phyloP scores from a whole-genome alignment of 2,888 invertebrate species.

The Bedellia somnulentella region DNA sequence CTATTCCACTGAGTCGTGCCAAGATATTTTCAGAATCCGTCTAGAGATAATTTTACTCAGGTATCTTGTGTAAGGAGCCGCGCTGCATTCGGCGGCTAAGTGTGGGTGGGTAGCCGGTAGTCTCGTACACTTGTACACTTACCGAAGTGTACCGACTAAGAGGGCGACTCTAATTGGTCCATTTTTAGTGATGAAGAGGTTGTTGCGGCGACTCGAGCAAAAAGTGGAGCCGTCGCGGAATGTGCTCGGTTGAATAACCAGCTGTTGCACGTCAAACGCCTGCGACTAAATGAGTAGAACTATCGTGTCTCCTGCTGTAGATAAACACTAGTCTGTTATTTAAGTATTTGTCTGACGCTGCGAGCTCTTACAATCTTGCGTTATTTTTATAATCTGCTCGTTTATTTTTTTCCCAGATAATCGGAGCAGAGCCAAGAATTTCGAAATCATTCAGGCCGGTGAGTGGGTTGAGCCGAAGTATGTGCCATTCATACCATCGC shows the following conservation, averaged over 20 bases:
- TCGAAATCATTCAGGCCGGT: slow-evolving; percentile 59
- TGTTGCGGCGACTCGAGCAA: slow-evolving; percentile 26
- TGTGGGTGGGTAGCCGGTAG: no score
- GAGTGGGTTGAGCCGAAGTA: slow-evolving; percentile 56
- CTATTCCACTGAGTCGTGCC: slow-evolving; percentile 13
- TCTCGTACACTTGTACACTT: no score
- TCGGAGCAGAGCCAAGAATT: slow-evolving; percentile 57
- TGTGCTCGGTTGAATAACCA: slow-evolving; percentile 57
- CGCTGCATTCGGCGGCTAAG: slow-evolving; percentile 2
- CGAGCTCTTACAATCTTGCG: slow-evolving; percentile 29
- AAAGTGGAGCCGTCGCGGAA: slow-evolving; percentile 53
- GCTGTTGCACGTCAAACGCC: slow-evolving; percentile 24
- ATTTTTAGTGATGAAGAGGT: slow-evolving; percentile 18
- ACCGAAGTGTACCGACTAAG: slow-evolving; percentile 36
- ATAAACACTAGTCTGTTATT: slow-evolving; percentile 45
- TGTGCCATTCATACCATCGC: slow-evolving; percentile 52
- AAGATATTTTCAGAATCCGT: slow-evolving; percentile 17
- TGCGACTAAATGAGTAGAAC: slow-evolving; percentile 17
- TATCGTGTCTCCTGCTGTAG: slow-evolving; percentile 43
- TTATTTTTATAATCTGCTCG: slow-evolving; percentile 49
- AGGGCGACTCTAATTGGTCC: slow-evolving; percentile 50
- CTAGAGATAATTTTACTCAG: slow-evolving; percentile 14
- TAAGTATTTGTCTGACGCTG: slow-evolving; percentile 22
- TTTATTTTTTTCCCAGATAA: slow-evolving; percentile 50
- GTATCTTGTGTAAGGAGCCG: background rate